These are phyloP conservation scores for Eulemur coronatus DNA, from an alignment of 2,797 vertebrate species.

Conservation along the genomic window DNA sequence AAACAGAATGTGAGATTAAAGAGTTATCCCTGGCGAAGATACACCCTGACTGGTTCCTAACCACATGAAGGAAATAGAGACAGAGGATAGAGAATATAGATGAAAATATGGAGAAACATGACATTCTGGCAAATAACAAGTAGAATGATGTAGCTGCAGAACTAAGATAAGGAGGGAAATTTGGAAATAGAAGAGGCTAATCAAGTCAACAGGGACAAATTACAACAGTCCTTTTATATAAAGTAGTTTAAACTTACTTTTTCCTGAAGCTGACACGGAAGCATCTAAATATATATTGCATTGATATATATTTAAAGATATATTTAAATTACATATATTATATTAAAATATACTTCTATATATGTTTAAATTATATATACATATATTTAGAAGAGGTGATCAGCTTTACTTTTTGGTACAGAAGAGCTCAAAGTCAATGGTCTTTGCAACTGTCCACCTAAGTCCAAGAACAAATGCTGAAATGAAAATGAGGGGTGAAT, in stretches of 20 bases:
- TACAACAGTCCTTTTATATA: background rate
- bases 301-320: background rate
- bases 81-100: fast-evolving
- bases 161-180: background rate
- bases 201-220: background rate
- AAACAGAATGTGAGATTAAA: background rate
- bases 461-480: background rate
- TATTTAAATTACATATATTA: background rate
- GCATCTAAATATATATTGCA: background rate
- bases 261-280: background rate
- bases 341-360: background rate
- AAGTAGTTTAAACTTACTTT: background rate
- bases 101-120: background rate
- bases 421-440: background rate
- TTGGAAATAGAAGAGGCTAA: background rate
- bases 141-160: background rate
- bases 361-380: background rate
- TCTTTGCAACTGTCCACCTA: background rate
- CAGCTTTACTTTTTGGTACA: background rate
- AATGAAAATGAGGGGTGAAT: background rate
- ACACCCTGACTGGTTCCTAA: background rate
- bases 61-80: background rate
- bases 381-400: background rate
- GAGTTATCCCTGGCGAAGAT: background rate
- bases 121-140: background rate